Percentiles rank a stretch among this genome's conserved stretches.
These are phyloP conservation scores for Hypsibius dujardini DNA, from an alignment of 1,140 invertebrate species.

Conservation along the genomic window DNA sequence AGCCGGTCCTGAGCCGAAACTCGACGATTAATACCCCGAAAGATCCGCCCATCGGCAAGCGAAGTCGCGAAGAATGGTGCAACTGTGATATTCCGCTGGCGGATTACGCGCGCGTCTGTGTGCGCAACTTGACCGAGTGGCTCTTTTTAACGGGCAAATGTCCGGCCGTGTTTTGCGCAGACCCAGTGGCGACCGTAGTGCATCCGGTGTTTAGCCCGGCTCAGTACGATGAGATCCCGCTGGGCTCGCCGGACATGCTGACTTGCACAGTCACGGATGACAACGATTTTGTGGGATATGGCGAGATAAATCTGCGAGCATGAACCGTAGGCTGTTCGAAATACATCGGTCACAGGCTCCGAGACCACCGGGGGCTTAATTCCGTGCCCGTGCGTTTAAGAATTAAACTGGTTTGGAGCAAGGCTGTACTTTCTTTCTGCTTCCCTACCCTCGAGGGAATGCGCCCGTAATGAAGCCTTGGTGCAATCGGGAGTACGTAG, in stretches of 20 bases:
- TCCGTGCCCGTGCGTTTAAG: no score
- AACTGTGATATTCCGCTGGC: conserved; percentile 10
- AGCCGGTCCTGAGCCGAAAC: no score
- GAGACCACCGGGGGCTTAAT: no score
- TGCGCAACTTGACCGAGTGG: background rate
- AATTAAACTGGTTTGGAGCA: no score
- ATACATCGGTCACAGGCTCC: no score
- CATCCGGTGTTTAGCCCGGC: background rate
- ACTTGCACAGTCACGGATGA: background rate
- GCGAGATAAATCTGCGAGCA: background rate
- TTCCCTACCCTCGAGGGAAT: no score
- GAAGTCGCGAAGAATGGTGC: background rate
- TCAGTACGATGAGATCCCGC: background rate
- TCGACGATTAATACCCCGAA: no score
- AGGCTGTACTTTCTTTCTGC: no score
- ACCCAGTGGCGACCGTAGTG: background rate
- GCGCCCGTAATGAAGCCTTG: no score
- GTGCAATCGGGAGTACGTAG: no score
- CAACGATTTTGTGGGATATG: background rate
- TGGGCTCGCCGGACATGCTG: background rate
- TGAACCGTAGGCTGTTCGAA: background rate
- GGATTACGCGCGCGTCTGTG: background rate
- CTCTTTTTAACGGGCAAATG: background rate
- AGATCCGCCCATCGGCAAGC: background rate
- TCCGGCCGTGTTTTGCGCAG: background rate